Percentiles rank a stretch among this genome's conserved stretches.
Evolutionary conservation across 2,797 vertebrate genomes (phyloP).

Genomic region (Hoplostethus mediterraneus): DNA sequence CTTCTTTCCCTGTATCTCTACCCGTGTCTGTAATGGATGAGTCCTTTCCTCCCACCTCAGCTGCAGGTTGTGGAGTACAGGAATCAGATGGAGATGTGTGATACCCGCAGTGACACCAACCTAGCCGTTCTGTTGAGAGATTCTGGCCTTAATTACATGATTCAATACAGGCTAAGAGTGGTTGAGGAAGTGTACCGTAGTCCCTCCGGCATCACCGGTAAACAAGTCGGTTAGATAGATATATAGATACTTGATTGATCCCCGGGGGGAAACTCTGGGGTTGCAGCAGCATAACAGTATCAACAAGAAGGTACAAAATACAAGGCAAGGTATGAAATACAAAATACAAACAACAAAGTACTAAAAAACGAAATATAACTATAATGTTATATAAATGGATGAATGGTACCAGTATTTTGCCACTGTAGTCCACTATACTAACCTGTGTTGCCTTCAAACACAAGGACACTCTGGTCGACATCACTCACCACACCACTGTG

Average conservation of each 20-base stretch:
- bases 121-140: conserved; percentile 62
- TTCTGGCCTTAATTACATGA: conserved; percentile 77
- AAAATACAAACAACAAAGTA: too few relatives aligned
- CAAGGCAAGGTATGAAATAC: too few relatives aligned
- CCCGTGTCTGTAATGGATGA: background rate
- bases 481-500: background rate
- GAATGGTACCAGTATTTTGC: background rate
- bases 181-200: conserved; percentile 55
- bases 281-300: too few relatives aligned
- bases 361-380: too few relatives aligned
- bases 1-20: conserved; percentile 10
- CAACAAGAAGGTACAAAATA: too few relatives aligned
- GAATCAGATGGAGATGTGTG: conserved; percentile 19
- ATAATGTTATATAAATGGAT: too few relatives aligned
- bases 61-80: background rate
- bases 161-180: conserved; percentile 37
- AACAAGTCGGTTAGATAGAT: conserved; percentile 61
- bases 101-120: conserved; percentile 54
- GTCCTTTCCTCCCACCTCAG: conserved; percentile 3
- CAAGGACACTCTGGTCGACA: conserved; percentile 49
- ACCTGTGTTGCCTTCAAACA: conserved; percentile 60
- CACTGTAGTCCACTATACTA: conserved; percentile 44
- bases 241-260: too few relatives aligned
- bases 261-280: too few relatives aligned
- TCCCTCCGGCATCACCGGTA: conserved; percentile 51